phyloP scores from a whole-genome alignment of 2,113 vertebrate species.

The Ramphastos sulfuratus region DNA sequence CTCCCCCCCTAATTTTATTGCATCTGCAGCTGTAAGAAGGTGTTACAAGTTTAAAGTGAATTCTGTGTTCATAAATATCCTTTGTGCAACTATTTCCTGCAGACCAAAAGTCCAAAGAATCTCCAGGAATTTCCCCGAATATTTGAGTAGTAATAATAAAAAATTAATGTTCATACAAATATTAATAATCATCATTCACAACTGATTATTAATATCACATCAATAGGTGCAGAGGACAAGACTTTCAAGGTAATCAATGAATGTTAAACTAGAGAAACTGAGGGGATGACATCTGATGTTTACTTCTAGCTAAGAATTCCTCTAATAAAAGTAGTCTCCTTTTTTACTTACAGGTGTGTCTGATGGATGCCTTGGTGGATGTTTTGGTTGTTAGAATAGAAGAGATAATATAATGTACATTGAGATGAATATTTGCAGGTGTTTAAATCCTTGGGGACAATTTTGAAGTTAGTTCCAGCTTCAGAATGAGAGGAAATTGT shows the following conservation, averaged over 20 bases:
- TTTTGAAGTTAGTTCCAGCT: not conserved
- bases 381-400: not conserved
- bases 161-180: too few relatives aligned
- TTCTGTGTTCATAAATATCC: too few relatives aligned
- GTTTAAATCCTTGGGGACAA: not conserved
- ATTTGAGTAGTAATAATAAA: too few relatives aligned
- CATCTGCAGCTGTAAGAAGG: not conserved
- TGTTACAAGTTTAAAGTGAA: not conserved
- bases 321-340: not conserved
- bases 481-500: not conserved
- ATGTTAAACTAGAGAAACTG: not conserved
- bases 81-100: too few relatives aligned
- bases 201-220: too few relatives aligned
- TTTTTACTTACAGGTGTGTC: not conserved
- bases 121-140: too few relatives aligned
- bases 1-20: not conserved
- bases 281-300: not conserved
- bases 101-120: too few relatives aligned
- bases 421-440: not conserved
- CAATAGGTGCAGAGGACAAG: not conserved
- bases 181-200: too few relatives aligned
- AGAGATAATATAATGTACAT: not conserved
- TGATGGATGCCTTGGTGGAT: fast-evolving
- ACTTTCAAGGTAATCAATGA: not conserved
- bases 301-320: not conserved